Evolutionary conservation across 1,140 invertebrate species (phyloP).

Genomic region (Apocrypta bakeri): DNA sequence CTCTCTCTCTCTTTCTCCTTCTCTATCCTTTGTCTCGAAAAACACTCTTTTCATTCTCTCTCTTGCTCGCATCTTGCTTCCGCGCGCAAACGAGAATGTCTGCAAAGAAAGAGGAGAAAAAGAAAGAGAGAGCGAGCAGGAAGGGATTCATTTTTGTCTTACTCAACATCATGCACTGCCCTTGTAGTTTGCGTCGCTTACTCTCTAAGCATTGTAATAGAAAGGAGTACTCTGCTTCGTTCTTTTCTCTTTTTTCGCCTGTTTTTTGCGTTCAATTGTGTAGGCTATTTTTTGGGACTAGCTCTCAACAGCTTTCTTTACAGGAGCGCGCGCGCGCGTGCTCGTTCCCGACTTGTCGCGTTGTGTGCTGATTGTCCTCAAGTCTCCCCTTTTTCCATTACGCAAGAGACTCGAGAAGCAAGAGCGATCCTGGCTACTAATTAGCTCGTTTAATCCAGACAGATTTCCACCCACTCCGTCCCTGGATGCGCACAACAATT

Average conservation of each 20-base stretch:
- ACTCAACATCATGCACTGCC: too few species aligned
- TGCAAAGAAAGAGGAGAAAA: background rate
- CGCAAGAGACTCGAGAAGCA: background rate
- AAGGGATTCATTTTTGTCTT: conserved; percentile 14
- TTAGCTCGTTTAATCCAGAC: background rate
- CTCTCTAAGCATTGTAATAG: background rate
- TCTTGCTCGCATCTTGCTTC: conserved; percentile 29
- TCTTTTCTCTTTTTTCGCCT: background rate
- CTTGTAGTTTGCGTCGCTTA: too few species aligned
- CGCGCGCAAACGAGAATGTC: background rate
- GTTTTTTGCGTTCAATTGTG: background rate
- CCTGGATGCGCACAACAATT: too few species aligned
- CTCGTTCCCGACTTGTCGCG: background rate
- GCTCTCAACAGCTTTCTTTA: background rate
- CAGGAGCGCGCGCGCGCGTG: background rate
- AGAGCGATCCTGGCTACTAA: background rate
- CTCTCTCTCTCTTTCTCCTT: too few species aligned
- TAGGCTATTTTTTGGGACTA: background rate
- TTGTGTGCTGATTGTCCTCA: background rate
- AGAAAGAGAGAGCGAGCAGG: background rate
- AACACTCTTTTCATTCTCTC: too few species aligned
- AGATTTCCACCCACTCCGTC: background rate
- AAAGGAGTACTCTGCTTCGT: background rate
- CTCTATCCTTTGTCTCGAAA: too few species aligned
- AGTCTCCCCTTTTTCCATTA: background rate